A percentile compares a stretch with the other conserved stretches of the same genome.
Conservation (phyloP, 2,797 vertebrate genomes). For the Anabacerthia variegaticeps region DNA sequence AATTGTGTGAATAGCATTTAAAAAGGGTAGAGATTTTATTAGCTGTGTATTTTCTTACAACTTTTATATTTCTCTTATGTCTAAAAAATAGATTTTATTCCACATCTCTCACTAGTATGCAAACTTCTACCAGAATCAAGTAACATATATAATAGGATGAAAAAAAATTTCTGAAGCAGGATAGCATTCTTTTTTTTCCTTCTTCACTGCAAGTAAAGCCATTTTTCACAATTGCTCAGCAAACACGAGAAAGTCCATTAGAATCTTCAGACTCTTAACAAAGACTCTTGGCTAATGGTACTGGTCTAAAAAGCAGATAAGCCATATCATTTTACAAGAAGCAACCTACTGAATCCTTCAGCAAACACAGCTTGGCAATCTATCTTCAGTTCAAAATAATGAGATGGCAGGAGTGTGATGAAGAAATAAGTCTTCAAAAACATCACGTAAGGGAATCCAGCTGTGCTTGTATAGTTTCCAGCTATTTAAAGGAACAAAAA, state of each 20-base stretch:
- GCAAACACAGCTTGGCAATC: conserved; percentile 69
- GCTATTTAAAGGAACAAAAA: conserved; percentile 75
- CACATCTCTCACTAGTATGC: neutral
- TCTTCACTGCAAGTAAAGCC: neutral
- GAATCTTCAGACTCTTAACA: conserved; percentile 29
- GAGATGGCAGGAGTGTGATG: conserved; percentile 68
- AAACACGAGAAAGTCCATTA: conserved; percentile 41
- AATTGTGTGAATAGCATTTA: neutral
- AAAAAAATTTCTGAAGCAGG: neutral
- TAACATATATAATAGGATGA: neutral
- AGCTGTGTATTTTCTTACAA: neutral
- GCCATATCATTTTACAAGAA: conserved; percentile 71
- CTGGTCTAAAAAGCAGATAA: conserved; percentile 68
- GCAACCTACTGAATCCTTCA: conserved; percentile 67
- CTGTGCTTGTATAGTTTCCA: conserved; percentile 87
- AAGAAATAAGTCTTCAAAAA: conserved; percentile 67
- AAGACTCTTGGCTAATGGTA: conserved; percentile 43
- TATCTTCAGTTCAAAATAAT: conserved; percentile 74
- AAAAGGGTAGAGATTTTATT: neutral
- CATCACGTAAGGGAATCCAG: conserved; percentile 87
- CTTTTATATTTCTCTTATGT: neutral
- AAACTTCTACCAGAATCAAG: neutral
- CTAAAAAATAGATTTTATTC: neutral
- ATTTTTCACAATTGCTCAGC: conserved; percentile 35
- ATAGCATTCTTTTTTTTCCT: neutral